Evolutionary conservation across 2,797 vertebrate species (phyloP), one percentile per base, ranked within the genome.

Genomic region (Xyrichtys novacula): DNA sequence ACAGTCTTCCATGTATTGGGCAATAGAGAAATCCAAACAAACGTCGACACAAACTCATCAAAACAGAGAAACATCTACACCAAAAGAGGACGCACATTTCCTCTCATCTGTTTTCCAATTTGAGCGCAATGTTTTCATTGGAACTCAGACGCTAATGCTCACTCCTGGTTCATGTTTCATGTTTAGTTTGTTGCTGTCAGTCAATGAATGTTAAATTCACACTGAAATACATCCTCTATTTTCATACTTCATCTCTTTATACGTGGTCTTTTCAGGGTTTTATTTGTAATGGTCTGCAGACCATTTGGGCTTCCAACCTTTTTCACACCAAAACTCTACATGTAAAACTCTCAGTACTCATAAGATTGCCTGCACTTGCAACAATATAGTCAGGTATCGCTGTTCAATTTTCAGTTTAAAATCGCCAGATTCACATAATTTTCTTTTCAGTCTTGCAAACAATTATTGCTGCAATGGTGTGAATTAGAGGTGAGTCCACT

Each of bases 1-100:
- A 82, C 80, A 90, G 95, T 97, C 97, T 98, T 98, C 97, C 96
- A 96, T 93, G 81, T 91, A 93, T 92, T 88, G 93, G 96, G 96
- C 96, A 98, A 97, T 96, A 96, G 85, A 93, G 90, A 92, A 80
- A 93, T 94, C 91, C 85, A 92, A 93, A 92, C 92, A 89, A 88
- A 84, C 32, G 61, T 86, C 49, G 74, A 91, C 87, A 89, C 86
- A 83, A 84, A 89, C 54, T 71, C 76, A 86, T 91, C 58, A 14
- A 67, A 82, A 84, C 67, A 56, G 64, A 63, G 64, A 85, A 80
- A 84, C 75, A 76, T 71, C 12, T 62, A 66, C 73, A 80, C 47
- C 62, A 65, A 69, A 55, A 70, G 82, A 74, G 64, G 58, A 72
- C 44, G 48, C 81, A 87, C 86, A 65, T 67, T 38, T 66, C 53